Evolutionary conservation across 2,888 invertebrate species (phyloP), one percentile per base, ranked within the genome.

Genomic region (Sphinx pinastri): DNA sequence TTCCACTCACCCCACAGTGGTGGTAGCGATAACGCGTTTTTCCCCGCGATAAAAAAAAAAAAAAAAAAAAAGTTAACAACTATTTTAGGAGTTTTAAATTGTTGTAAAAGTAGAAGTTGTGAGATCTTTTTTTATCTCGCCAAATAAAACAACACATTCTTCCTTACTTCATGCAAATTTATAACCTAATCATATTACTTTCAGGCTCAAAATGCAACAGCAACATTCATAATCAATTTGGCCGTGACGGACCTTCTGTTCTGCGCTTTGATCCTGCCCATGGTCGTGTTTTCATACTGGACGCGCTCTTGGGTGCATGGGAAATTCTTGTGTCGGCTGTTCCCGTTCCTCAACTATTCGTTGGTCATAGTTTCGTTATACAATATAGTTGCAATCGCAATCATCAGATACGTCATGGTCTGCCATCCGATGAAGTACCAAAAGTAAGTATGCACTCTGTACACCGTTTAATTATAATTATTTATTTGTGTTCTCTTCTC

Each of bases 201-300:
- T 52, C 71, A 76, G 76, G 19, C 73, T 2, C 76, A 69, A 47
- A 76, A 75, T 38, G 76, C 76, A 38, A 75, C 76, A 16, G 75
- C 74, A 25, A 68, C 75, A 16, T 76, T 76, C 45, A 76, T 76
- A 59, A 75, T 75, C 25, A 72, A 75, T 60, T 47, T 75, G 12
- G 72, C 75, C 0, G 59, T 74, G 0, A 60, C 72, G 5, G 76
- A 76, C 57, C 69, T 75, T 0, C 67, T 76, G 16, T 75, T 68
- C 70, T 57, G 72, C 13, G 52, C 19, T 19, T 57, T 67, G 14
- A 54, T 72, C n/a, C 16, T 75, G 11, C 76, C 76, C 2, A 57
- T 73, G 47, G 55, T 70, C 1, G 57, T 69, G 12, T 12, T 54
- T 6, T 38, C 70, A 55, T 73, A 71, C 68, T 68, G 71, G 52